Percentiles rank a stretch among this genome's conserved stretches.
phyloP scores from a whole-genome alignment of 2,113 vertebrate species.

The Petrocephalus zakoni region DNA sequence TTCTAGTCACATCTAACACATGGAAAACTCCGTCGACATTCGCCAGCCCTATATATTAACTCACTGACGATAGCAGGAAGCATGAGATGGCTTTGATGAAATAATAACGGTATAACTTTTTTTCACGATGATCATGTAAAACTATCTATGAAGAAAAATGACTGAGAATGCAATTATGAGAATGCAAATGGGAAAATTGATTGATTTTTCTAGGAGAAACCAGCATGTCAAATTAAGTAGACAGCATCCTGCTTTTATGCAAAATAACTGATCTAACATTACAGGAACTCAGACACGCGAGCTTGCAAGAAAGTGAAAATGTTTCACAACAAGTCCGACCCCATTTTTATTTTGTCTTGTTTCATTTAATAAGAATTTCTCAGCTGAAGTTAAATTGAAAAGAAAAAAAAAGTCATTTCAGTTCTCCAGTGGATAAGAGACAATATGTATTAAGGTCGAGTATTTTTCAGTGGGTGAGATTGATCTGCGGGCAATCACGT shows the following conservation, averaged over 20 bases:
- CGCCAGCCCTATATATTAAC: too few species aligned
- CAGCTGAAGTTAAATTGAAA: slow-evolving; percentile 41
- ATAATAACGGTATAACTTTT: background rate
- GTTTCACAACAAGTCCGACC: slow-evolving; percentile 43
- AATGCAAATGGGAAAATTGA: background rate
- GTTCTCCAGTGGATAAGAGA: slow-evolving; percentile 43
- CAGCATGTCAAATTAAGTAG: slow-evolving; percentile 12
- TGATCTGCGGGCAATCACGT: slow-evolving; percentile 33
- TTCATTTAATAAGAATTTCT: slow-evolving; percentile 37
- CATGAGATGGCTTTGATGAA: background rate
- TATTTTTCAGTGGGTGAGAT: slow-evolving; percentile 35
- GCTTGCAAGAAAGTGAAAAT: slow-evolving; percentile 44
- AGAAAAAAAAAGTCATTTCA: slow-evolving; percentile 48
- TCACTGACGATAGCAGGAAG: background rate
- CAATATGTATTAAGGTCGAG: slow-evolving; percentile 49
- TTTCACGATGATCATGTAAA: background rate
- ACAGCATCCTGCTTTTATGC: background rate
- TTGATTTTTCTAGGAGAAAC: background rate
- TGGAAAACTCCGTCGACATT: too few species aligned
- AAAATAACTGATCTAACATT: slow-evolving; percentile 26
- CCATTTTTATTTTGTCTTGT: slow-evolving; percentile 50
- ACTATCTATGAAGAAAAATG: background rate
- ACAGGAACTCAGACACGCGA: slow-evolving; percentile 21
- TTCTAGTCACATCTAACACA: background rate
- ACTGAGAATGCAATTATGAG: background rate